Conservation (phyloP, 2,888 invertebrate species). For the Spilosoma lubricipeda region DNA sequence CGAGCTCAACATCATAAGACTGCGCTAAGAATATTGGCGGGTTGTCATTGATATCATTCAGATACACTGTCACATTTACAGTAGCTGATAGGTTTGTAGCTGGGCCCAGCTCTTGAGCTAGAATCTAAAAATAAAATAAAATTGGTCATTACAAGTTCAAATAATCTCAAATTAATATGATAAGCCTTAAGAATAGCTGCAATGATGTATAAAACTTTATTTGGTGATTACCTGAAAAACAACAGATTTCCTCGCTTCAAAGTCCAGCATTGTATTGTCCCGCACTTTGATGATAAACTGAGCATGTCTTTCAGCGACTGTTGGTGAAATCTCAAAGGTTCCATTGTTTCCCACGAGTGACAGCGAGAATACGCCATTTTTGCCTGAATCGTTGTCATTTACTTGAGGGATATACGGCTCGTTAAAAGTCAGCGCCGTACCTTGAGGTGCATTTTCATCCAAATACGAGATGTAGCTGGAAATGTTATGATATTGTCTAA, state of each 20-base stretch:
- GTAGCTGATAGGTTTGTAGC: slow-evolving; percentile 90
- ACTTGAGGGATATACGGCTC: slow-evolving; percentile 91
- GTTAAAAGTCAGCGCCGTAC: slow-evolving; percentile 90
- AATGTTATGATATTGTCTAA: neutral
- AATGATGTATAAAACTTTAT: neutral
- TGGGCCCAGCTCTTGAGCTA: slow-evolving; percentile 93
- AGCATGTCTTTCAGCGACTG: slow-evolving; percentile 91
- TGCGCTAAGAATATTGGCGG: slow-evolving; percentile 91
- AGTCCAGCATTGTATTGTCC: slow-evolving; percentile 93
- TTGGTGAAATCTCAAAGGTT: slow-evolving; percentile 95
- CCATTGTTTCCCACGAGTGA: slow-evolving; percentile 93
- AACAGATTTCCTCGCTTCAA: slow-evolving; percentile 91
- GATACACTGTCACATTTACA: slow-evolving; percentile 91
- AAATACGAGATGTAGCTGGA: slow-evolving; percentile 90
- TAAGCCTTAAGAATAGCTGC: neutral
- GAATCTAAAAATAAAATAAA: slow-evolving; percentile 83
- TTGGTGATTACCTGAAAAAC: slow-evolving; percentile 87
- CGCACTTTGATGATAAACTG: slow-evolving; percentile 94
- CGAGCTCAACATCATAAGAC: slow-evolving; percentile 90
- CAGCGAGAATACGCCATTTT: slow-evolving; percentile 93
- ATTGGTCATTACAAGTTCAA: neutral
- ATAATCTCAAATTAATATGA: neutral
- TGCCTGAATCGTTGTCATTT: slow-evolving; percentile 92
- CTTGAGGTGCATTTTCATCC: slow-evolving; percentile 93
- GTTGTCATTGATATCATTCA: slow-evolving; percentile 96